Percentiles rank a stretch among this genome's conserved stretches.
These are phyloP conservation scores for Halictus quadricinctus DNA, from an alignment of 2,888 invertebrate species.

Conservation along the genomic window DNA sequence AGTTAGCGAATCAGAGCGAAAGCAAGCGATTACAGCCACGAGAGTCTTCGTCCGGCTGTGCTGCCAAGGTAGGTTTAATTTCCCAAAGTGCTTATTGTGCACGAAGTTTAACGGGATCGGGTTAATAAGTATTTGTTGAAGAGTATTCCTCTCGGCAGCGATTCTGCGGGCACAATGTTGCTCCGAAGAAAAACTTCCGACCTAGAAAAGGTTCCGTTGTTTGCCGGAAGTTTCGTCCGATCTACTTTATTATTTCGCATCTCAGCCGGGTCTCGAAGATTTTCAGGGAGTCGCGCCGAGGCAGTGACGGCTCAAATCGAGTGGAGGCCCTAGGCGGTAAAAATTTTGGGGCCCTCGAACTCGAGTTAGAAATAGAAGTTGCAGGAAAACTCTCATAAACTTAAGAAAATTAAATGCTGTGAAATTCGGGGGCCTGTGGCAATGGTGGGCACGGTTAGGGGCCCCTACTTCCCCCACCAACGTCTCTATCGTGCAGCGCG, in stretches of 20 bases:
- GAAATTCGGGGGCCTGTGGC: too few relatives aligned
- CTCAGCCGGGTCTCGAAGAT: background rate
- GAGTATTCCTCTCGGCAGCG: background rate
- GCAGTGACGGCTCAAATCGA: too few relatives aligned
- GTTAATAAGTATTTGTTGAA: conserved; percentile 17
- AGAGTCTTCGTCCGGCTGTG: background rate
- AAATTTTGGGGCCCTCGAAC: too few relatives aligned
- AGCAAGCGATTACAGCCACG: background rate
- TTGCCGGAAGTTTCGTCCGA: background rate
- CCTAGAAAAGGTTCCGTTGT: background rate
- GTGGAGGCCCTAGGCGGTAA: too few relatives aligned
- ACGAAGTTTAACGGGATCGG: conserved; percentile 18
- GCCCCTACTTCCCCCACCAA: too few relatives aligned
- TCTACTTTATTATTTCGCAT: background rate
- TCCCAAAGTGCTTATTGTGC: conserved; percentile 22
- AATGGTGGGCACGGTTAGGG: too few relatives aligned
- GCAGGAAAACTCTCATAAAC: too few relatives aligned
- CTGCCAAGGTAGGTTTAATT: background rate
- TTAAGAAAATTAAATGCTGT: too few relatives aligned
- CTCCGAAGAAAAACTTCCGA: background rate
- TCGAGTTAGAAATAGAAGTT: too few relatives aligned
- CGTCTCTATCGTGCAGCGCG: too few relatives aligned
- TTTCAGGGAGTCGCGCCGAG: background rate
- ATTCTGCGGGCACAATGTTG: background rate
- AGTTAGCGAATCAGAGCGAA: background rate